These are phyloP conservation scores for Bombylius major DNA, from an alignment of 2,888 invertebrate genomes.

Conservation along the genomic window DNA sequence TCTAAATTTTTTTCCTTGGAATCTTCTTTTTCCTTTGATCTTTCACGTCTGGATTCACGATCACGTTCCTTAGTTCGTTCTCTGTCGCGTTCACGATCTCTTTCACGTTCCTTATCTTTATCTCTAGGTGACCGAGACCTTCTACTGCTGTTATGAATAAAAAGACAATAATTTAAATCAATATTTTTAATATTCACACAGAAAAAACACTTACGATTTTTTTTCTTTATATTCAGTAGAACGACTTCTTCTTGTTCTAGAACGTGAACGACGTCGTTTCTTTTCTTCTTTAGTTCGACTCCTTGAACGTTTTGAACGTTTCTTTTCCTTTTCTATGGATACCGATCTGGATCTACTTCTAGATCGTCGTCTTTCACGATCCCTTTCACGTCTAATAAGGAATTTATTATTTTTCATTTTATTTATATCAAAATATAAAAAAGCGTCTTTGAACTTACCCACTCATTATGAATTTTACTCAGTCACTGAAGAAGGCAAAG, in stretches of 20 bases:
- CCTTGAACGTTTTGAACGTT: slow-evolving; percentile 48
- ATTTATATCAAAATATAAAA: no score
- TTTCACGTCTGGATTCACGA: slow-evolving; percentile 15
- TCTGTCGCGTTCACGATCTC: slow-evolving; percentile 41
- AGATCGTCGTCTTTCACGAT: slow-evolving; percentile 25
- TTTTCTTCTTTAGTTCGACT: slow-evolving; percentile 41
- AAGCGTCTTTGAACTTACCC: no score
- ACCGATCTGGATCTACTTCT: slow-evolving; percentile 46
- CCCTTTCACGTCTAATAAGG: slow-evolving; percentile 9
- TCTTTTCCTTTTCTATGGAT: slow-evolving; percentile 45
- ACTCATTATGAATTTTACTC: no score
- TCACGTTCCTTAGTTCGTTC: slow-evolving; percentile 22
- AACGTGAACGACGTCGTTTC: slow-evolving; percentile 3
- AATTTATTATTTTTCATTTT: no score
- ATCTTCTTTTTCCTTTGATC: slow-evolving; percentile 17
- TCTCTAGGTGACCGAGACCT: slow-evolving; percentile 13
- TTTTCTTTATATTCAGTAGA: slow-evolving; percentile 5
- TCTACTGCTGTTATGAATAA: slow-evolving; percentile 14
- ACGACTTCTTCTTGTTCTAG: slow-evolving; percentile 3
- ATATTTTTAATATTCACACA: neutral
- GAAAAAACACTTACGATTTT: slow-evolving; percentile 6
- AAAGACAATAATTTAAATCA: neutral
- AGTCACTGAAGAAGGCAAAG: no score
- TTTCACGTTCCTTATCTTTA: slow-evolving; percentile 38
- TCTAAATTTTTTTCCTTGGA: neutral